These are phyloP conservation scores for Rissa tridactyla DNA, from an alignment of 2,113 vertebrate species.

Conservation along the genomic window DNA sequence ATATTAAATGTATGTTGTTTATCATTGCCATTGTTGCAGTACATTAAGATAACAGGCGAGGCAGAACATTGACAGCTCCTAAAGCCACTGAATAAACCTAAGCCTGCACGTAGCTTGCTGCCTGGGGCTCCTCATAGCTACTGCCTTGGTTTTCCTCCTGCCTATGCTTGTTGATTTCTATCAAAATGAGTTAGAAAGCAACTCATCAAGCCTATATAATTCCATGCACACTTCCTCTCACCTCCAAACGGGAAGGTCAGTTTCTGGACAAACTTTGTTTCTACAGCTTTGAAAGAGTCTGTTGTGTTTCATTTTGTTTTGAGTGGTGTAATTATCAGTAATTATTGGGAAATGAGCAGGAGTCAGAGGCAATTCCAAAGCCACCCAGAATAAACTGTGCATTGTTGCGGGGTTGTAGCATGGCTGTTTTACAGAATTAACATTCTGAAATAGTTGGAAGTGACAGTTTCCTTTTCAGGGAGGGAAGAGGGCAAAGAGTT, in stretches of 20 bases:
- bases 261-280: conserved; percentile 72
- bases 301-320: conserved; percentile 73
- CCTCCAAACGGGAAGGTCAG: conserved; percentile 72
- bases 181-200: conserved; percentile 67
- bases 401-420: conserved; percentile 58
- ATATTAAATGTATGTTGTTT: conserved; percentile 52
- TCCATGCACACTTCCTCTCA: conserved; percentile 72
- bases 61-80: conserved; percentile 24
- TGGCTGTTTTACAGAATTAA: conserved; percentile 56
- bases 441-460: conserved; percentile 70
- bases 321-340: conserved; percentile 75
- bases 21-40: conserved; percentile 56
- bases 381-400: conserved; percentile 73
- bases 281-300: conserved; percentile 65
- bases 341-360: conserved; percentile 77
- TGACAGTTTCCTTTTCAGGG: conserved; percentile 66
- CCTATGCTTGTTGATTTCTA: conserved; percentile 62
- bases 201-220: conserved; percentile 60
- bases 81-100: conserved; percentile 33
- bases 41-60: conserved; percentile 57
- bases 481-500: conserved; percentile 24
- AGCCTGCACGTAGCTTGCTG: conserved; percentile 10
- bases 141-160: conserved; percentile 27
- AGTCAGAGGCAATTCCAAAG: conserved; percentile 73
- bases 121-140: conserved; percentile 17